Evolutionary conservation across 2,113 vertebrate genomes (phyloP).

Genomic region (Otocyon megalotis): DNA sequence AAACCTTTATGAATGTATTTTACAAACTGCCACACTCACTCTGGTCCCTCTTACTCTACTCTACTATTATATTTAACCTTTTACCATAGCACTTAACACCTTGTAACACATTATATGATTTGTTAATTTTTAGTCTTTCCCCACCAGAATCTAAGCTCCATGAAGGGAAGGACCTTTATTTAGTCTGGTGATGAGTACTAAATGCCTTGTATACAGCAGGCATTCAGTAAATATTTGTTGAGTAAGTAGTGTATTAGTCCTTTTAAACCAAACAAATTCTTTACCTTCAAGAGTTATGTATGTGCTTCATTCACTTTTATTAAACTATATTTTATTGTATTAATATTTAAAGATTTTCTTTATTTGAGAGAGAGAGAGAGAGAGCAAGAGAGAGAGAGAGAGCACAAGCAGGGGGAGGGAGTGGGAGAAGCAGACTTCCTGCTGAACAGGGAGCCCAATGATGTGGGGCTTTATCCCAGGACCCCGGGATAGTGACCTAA

Average conservation of each 20-base stretch:
- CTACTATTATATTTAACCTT: neutral
- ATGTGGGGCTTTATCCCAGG: no score
- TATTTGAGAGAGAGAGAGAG: neutral
- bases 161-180: slow-evolving; percentile 32
- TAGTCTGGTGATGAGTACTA: slow-evolving; percentile 10
- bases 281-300: neutral
- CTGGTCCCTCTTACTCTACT: neutral
- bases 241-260: slow-evolving; percentile 7
- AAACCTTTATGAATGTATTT: neutral
- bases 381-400: neutral
- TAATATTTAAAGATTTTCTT: neutral
- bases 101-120: neutral
- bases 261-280: neutral
- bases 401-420: neutral
- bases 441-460: neutral
- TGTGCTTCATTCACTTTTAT: slow-evolving; percentile 13
- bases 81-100: neutral
- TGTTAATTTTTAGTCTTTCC: neutral
- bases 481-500: neutral
- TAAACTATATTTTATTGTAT: slow-evolving; percentile 8
- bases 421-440: neutral
- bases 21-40: neutral
- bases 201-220: neutral
- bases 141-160: neutral
- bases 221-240: slow-evolving; percentile 36